These are phyloP conservation scores for Caracal caracal DNA, from an alignment of 2,113 vertebrate species.

Conservation along the genomic window DNA sequence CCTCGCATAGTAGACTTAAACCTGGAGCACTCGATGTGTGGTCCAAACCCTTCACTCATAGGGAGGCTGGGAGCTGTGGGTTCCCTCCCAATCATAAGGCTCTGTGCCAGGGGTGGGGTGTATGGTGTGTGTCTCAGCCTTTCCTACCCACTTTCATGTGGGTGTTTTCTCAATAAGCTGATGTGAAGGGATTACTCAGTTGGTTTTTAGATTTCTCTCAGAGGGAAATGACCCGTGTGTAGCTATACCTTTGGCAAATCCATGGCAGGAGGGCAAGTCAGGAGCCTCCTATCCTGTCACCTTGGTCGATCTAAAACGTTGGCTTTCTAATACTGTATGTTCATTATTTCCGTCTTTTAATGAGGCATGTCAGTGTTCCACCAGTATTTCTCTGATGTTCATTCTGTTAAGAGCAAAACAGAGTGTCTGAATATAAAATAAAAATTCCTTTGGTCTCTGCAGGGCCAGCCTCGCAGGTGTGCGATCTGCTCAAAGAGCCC, in stretches of 20 bases:
- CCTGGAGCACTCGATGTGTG: not conserved
- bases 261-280: not conserved
- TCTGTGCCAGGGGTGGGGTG: too few species aligned
- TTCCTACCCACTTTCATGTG: not conserved
- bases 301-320: too few species aligned
- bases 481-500: not conserved
- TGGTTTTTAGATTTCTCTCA: not conserved
- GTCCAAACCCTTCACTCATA: not conserved
- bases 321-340: not conserved
- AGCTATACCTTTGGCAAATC: not conserved
- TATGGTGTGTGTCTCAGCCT: not conserved
- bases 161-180: not conserved
- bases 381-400: not conserved
- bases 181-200: not conserved
- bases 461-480: not conserved
- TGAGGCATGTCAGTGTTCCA: not conserved
- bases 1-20: not conserved
- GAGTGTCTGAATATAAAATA: not conserved
- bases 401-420: not conserved
- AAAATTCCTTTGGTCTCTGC: not conserved
- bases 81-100: not conserved
- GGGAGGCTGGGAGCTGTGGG: not conserved
- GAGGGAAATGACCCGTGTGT: not conserved
- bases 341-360: not conserved
- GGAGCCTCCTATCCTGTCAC: not conserved